Evolutionary conservation across 2,113 vertebrate species (phyloP).

Genomic region (Chamaetylas fuelleborni): DNA sequence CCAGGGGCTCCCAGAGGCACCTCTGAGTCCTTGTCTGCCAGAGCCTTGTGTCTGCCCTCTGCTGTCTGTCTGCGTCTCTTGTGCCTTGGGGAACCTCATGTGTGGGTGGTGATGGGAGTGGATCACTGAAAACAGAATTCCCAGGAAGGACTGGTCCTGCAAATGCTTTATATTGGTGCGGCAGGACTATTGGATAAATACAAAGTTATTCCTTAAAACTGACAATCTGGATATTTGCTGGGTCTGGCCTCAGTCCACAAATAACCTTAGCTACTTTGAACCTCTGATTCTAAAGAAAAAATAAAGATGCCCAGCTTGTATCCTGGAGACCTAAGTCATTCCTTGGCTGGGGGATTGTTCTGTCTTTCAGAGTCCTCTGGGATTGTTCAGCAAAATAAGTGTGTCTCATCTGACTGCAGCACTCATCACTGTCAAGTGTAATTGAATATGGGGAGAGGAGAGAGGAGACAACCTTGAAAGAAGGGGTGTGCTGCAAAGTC

Average conservation of each 20-base stretch:
- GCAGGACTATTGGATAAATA: background rate
- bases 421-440: constrained; percentile 25
- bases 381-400: constrained; percentile 1
- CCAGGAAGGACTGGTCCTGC: background rate
- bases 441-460: constrained; percentile 6
- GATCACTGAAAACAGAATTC: background rate
- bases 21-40: background rate
- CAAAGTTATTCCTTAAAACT: background rate
- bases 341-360: background rate
- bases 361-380: background rate
- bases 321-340: background rate
- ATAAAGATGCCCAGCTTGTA: background rate
- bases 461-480: constrained; percentile 30
- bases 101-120: rapidly evolving
- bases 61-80: background rate
- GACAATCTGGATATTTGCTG: background rate
- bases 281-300: background rate
- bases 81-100: background rate
- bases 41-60: background rate
- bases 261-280: background rate
- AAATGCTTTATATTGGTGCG: background rate
- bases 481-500: background rate
- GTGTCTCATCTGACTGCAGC: constrained; percentile 7
- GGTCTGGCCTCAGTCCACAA: background rate
- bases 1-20: rapidly evolving